Conservation (phyloP, 2,888 invertebrate genomes). For the Machimus rusticus region DNA sequence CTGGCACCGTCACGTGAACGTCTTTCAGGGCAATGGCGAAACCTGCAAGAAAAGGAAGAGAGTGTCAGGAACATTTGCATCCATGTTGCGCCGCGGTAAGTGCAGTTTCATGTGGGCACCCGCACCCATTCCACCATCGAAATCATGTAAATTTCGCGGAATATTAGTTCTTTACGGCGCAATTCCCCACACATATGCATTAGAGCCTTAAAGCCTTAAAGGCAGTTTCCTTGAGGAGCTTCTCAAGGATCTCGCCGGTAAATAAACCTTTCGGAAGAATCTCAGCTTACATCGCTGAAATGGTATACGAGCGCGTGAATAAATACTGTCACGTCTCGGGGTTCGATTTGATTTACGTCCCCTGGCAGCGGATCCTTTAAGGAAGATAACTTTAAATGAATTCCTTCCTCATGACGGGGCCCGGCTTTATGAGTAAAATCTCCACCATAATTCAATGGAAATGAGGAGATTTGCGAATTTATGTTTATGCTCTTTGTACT, state of each 20-base stretch:
- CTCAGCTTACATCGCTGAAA: conserved; percentile 8
- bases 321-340: conserved; percentile 25
- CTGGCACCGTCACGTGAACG: conserved; percentile 69
- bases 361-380: neutral
- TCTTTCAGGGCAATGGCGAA: conserved; percentile 63
- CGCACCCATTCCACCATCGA: neutral
- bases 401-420: neutral
- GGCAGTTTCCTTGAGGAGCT: neutral
- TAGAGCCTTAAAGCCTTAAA: conserved; percentile 8
- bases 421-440: conserved; percentile 9
- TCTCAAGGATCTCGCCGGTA: neutral
- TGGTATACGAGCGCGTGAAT: conserved; percentile 19
- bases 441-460: conserved; percentile 10
- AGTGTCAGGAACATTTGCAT: conserved; percentile 27
- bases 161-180: neutral
- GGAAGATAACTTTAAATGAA: conserved; percentile 27
- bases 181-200: neutral
- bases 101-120: conserved; percentile 22
- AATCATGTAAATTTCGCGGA: neutral
- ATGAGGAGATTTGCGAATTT: neutral
- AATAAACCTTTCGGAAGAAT: neutral
- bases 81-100: conserved; percentile 18
- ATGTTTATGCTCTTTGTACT: conserved; percentile 3
- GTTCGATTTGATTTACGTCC: conserved; percentile 31
- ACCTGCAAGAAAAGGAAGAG: conserved; percentile 50